These are phyloP conservation scores for Strongylocentrotus purpuratus DNA, from an alignment of 35 echinoderm and acorn worm genomes.

Conservation along the genomic window DNA sequence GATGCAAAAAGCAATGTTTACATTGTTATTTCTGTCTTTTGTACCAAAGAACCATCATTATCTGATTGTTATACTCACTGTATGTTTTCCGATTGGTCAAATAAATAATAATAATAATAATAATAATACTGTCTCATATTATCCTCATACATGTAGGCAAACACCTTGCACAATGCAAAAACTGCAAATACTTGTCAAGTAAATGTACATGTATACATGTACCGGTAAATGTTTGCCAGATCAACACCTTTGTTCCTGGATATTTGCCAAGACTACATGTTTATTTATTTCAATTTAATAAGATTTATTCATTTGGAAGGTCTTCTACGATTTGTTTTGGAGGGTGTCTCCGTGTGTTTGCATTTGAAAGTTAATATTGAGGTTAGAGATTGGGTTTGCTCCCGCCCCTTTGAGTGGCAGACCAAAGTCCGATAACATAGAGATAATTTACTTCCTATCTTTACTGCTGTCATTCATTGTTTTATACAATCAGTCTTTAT, in stretches of 20 bases:
- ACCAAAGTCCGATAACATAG: neutral
- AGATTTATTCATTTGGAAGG: neutral
- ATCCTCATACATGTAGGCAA: no score
- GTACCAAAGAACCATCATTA: no score
- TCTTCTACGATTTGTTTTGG: neutral
- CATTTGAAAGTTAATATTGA: no score
- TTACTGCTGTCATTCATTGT: neutral
- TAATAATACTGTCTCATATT: no score
- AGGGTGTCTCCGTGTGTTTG: no score
- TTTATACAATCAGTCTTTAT: neutral
- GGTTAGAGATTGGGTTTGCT: no score
- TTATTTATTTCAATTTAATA: neutral
- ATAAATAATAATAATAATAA: no score
- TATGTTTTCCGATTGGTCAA: no score
- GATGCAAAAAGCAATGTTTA: no score
- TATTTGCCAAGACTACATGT: neutral
- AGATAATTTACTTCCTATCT: neutral
- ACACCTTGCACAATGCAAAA: neutral
- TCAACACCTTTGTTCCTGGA: neutral
- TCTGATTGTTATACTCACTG: no score
- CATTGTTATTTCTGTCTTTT: no score
- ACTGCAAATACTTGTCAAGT: no score
- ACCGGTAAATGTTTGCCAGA: neutral
- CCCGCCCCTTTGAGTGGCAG: neutral
- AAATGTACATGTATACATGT: neutral